Evolutionary conservation across 2,888 invertebrate species (phyloP), one percentile per base, ranked within the genome.

Genomic region (Platycnemis pennipes): DNA sequence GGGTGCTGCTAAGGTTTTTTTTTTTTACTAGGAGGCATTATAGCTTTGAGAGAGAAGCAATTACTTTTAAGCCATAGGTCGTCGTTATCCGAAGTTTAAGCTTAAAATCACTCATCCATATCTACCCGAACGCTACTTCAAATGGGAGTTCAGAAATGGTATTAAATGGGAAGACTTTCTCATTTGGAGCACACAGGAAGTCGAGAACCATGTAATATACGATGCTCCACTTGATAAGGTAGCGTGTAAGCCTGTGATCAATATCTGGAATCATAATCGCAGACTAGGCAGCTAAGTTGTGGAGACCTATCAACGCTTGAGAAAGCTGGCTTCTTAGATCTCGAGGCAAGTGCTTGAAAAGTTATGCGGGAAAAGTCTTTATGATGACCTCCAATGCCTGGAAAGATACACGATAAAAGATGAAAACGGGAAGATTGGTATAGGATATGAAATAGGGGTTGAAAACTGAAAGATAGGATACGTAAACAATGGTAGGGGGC

Each of bases 161-260:
- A 63, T 91, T 56, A 56, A 63, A 42, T 22, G 44, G 63, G 69
- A 91, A 91, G 63, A 26, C 91, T 91, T 91, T 91, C 91, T 63
- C 56, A 91, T 91, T 91, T 91, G 42, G 63, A 44, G 91, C 63
- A 45, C 63, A 44, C 63, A 91, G 91, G 91, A 91, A 91, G 91
- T 91, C 44, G 63, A 44, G 44, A 91, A n/a, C 91, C 91, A 56
- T 91, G 91, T 69, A 91, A 91, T 91, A 63, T 91, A 91, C 69
- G 91, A 63, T 91, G 91, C 63, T 91, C 91, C 69, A 91, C 91
- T 91, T 91, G 91, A 91, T 63, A 91, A 91, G 44, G n/a, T 45
- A 44, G 63, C 63, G 91, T 37, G 91, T 44, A 91, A 91, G n/a
- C 8, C 63, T 42, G 91, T n/a, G 91, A 91, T 91, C 42, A 63